Conservation (phyloP, 2,888 invertebrate genomes). For the Lasioglossum zephyrum region DNA sequence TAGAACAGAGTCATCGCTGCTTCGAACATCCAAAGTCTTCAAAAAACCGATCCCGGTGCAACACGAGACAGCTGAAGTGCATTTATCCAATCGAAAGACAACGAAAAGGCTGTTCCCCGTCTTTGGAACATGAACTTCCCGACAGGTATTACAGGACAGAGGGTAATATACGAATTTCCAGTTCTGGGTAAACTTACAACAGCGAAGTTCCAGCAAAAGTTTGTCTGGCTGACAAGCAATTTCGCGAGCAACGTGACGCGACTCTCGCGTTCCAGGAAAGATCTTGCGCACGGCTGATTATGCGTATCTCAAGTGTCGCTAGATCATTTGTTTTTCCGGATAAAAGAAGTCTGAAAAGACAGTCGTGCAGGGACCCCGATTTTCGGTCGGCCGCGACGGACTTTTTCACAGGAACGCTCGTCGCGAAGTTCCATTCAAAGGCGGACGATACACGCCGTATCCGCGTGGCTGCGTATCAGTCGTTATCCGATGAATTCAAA, state of each 20-base stretch:
- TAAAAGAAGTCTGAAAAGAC: neutral
- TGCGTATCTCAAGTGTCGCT: constrained; percentile 22
- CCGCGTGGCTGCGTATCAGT: constrained; percentile 54
- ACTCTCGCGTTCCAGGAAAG: constrained; percentile 14
- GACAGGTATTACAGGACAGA: neutral
- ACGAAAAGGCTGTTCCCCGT: neutral
- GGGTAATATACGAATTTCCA: constrained; percentile 11
- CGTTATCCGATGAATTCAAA: constrained; percentile 62
- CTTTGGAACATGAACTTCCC: neutral
- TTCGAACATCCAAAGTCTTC: too few species aligned
- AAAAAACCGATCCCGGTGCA: neutral
- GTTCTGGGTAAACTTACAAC: neutral
- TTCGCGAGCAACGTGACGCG: constrained; percentile 18
- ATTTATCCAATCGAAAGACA: neutral
- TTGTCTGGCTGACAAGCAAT: constrained; percentile 11
- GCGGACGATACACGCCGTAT: constrained; percentile 26
- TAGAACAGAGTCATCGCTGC: too few species aligned
- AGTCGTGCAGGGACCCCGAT: neutral
- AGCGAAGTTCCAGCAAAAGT: constrained; percentile 17
- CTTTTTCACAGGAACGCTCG: constrained; percentile 2
- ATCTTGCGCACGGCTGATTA: neutral
- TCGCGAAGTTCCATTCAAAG: neutral
- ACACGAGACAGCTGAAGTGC: neutral
- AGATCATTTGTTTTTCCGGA: constrained; percentile 34
- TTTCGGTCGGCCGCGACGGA: neutral